phyloP scores from a whole-genome alignment of 2,888 invertebrate genomes.

The Andrena praecox region DNA sequence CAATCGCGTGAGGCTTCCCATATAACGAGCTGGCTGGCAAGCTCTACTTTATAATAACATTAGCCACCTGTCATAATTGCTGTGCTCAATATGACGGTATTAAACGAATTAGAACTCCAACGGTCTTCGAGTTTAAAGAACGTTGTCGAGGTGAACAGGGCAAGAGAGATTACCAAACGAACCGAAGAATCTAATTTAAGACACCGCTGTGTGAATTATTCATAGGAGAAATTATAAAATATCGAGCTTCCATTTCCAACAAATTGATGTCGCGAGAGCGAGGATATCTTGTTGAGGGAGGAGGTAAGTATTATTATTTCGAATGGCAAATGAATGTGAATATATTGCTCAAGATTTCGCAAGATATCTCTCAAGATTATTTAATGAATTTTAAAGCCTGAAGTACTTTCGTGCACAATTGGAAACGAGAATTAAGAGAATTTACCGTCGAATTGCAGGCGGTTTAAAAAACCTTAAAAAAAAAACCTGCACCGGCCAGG shows the following conservation, averaged over 20 bases:
- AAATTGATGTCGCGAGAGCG: background rate
- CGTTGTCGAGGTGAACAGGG: background rate
- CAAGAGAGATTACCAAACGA: background rate
- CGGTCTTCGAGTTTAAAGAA: constrained; percentile 19
- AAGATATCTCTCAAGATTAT: too few species aligned
- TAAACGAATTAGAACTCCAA: constrained; percentile 35
- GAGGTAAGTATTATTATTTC: too few species aligned
- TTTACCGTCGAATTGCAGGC: background rate
- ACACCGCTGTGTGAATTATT: background rate
- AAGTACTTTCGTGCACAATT: background rate
- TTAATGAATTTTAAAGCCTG: background rate
- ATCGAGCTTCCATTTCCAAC: background rate
- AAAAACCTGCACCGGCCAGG: background rate
- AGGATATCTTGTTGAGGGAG: too few species aligned
- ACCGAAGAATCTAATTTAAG: background rate
- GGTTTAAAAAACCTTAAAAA: too few species aligned
- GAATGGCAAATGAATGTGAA: background rate
- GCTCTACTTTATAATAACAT: constrained; percentile 59
- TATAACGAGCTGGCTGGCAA: constrained; percentile 29
- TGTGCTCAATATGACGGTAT: constrained; percentile 21
- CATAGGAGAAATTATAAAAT: background rate
- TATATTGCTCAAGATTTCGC: background rate
- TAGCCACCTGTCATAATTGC: constrained; percentile 58
- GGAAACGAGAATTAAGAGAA: background rate
- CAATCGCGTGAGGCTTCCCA: constrained; percentile 31